A percentile compares a stretch with the other conserved stretches of the same genome.
Evolutionary conservation across 2,113 vertebrate species (phyloP).

Genomic region (Crotalus helleri): DNA sequence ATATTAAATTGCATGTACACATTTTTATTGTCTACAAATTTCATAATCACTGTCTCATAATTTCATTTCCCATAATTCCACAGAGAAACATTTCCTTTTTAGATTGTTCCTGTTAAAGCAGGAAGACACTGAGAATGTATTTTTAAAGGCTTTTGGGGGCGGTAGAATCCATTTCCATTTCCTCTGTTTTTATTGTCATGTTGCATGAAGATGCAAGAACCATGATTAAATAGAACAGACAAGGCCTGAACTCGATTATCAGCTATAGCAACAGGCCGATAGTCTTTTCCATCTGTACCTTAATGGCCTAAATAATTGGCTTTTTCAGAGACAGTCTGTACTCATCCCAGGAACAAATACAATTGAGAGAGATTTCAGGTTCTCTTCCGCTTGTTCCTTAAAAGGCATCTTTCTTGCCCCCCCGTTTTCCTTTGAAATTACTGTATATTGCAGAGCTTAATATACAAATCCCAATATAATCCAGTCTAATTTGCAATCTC

Average conservation of each 20-base stretch:
- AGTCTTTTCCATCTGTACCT: conserved; percentile 14
- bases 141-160: conserved; percentile 51
- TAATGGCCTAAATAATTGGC: conserved; percentile 7
- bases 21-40: conserved; percentile 38
- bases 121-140: conserved; percentile 35
- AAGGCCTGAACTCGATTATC: conserved; percentile 27
- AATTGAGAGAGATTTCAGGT: background rate
- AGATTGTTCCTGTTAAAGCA: conserved; percentile 46
- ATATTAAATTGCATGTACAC: conserved; percentile 57
- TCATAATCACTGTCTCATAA: conserved; percentile 22
- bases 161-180: conserved; percentile 50
- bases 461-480: background rate
- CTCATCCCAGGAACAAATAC: background rate
- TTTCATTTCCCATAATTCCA: conserved; percentile 45
- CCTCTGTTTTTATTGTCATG: conserved; percentile 49
- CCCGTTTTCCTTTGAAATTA: background rate
- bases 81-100: conserved; percentile 47
- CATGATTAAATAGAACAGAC: conserved; percentile 32
- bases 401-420: background rate
- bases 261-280: conserved; percentile 2
- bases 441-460: background rate
- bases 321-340: background rate
- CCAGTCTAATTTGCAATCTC: background rate
- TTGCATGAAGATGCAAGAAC: conserved; percentile 51
- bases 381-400: background rate